Percentiles rank a stretch among this genome's conserved stretches.
Evolutionary conservation across 2,797 vertebrate species (phyloP).

Genomic region (Eleutherodactylus coqui): DNA sequence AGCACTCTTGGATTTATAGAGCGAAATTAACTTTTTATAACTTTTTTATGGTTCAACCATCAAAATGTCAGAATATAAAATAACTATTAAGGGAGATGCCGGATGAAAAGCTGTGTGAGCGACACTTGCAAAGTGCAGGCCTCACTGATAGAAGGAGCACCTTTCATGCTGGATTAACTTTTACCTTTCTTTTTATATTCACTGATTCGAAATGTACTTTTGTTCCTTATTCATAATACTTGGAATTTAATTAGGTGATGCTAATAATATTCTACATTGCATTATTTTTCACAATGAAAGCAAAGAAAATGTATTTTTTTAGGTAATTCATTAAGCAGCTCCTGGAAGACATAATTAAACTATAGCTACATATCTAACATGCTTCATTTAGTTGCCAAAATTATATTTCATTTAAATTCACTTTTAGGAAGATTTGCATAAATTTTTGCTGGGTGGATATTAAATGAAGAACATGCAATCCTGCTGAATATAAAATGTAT

Average conservation of each 20-base stretch:
- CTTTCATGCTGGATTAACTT: background rate
- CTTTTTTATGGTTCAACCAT: background rate
- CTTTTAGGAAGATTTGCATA: slow-evolving; percentile 11
- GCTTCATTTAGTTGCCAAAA: background rate
- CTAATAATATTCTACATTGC: background rate
- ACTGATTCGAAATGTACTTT: background rate
- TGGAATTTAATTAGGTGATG: background rate
- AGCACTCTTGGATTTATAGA: background rate
- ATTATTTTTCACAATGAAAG: slow-evolving; percentile 5
- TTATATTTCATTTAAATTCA: background rate
- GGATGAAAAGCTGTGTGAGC: background rate
- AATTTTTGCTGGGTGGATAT: background rate
- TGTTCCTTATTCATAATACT: background rate
- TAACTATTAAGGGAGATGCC: background rate
- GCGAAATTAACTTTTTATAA: background rate
- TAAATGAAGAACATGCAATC: background rate
- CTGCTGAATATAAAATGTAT: background rate
- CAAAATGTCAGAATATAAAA: background rate
- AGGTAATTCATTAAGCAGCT: background rate
- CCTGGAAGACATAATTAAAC: background rate
- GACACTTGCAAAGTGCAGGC: background rate
- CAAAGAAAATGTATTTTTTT: background rate
- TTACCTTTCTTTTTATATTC: background rate
- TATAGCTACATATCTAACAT: background rate
- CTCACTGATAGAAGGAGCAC: background rate